Evolutionary conservation across 2,113 vertebrate genomes (phyloP).

Genomic region (Azemiops feae): DNA sequence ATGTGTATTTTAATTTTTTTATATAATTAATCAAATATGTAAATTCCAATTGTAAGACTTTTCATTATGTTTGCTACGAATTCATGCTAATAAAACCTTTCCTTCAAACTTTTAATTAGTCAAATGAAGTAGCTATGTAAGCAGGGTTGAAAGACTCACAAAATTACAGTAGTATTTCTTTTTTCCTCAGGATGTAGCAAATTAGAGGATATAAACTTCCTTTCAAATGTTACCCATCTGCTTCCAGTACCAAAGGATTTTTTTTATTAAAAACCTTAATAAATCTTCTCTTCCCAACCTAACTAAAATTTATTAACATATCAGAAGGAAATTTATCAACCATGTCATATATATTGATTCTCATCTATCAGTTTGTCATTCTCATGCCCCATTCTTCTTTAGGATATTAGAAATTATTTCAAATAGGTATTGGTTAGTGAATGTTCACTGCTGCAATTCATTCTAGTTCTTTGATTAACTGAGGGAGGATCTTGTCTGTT

Average conservation of each 20-base stretch:
- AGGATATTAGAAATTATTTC: slow-evolving; percentile 37
- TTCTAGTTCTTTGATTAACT: slow-evolving; percentile 19
- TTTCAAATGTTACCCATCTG: slow-evolving; percentile 41
- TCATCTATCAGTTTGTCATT: slow-evolving; percentile 56
- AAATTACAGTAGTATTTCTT: slow-evolving; percentile 28
- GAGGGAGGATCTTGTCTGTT: neutral
- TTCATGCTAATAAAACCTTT: slow-evolving; percentile 19
- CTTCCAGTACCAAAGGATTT: slow-evolving; percentile 38
- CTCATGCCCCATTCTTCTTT: slow-evolving; percentile 43
- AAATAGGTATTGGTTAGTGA: slow-evolving; percentile 35
- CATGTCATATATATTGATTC: slow-evolving; percentile 55
- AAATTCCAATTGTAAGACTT: slow-evolving; percentile 8
- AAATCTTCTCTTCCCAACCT: slow-evolving; percentile 49
- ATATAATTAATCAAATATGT: slow-evolving; percentile 30
- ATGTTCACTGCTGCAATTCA: slow-evolving; percentile 34
- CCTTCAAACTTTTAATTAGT: slow-evolving; percentile 26
- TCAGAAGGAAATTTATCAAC: slow-evolving; percentile 63
- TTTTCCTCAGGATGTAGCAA: neutral
- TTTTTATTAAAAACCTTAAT: slow-evolving; percentile 52
- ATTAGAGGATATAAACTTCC: slow-evolving; percentile 36
- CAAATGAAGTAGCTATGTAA: slow-evolving; percentile 25
- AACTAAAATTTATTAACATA: slow-evolving; percentile 60
- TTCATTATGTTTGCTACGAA: slow-evolving; percentile 1
- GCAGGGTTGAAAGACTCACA: slow-evolving; percentile 13
- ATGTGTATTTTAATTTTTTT: slow-evolving; percentile 1